Evolutionary conservation across 1,140 invertebrate species (phyloP).

Genomic region (Parapsyche elsis): DNA sequence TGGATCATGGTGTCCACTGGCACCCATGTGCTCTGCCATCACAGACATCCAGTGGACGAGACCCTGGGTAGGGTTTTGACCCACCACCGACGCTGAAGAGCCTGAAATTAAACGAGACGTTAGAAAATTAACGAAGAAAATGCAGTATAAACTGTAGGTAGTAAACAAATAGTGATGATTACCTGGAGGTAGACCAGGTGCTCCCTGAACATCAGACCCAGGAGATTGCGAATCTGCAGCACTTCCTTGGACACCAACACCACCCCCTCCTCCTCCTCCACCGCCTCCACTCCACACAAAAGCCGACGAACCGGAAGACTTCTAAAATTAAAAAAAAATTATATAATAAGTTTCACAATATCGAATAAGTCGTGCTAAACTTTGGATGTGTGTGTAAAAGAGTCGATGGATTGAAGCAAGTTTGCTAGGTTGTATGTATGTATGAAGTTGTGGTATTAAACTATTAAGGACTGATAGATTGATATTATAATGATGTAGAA

Average conservation of each 20-base stretch:
- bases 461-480: too few species aligned
- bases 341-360: too few species aligned
- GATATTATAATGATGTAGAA: too few species aligned
- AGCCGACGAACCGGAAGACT: conserved; percentile 66
- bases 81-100: conserved; percentile 65
- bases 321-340: conserved; percentile 57
- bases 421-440: too few species aligned
- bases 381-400: too few species aligned
- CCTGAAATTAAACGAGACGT: conserved; percentile 11
- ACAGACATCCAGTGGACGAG: conserved; percentile 87
- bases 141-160: background rate
- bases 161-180: background rate
- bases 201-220: conserved; percentile 52
- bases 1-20: conserved; percentile 73
- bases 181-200: conserved; percentile 53
- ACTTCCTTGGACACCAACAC: conserved; percentile 60
- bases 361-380: too few species aligned
- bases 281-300: conserved; percentile 67
- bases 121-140: background rate
- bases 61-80: conserved; percentile 74
- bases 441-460: too few species aligned
- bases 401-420: too few species aligned
- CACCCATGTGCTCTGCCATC: conserved; percentile 83
- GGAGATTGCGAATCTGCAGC: conserved; percentile 58
- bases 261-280: conserved; percentile 62